Evolutionary conservation across 2,113 vertebrate genomes (phyloP).

Genomic region (Alethe castanea): DNA sequence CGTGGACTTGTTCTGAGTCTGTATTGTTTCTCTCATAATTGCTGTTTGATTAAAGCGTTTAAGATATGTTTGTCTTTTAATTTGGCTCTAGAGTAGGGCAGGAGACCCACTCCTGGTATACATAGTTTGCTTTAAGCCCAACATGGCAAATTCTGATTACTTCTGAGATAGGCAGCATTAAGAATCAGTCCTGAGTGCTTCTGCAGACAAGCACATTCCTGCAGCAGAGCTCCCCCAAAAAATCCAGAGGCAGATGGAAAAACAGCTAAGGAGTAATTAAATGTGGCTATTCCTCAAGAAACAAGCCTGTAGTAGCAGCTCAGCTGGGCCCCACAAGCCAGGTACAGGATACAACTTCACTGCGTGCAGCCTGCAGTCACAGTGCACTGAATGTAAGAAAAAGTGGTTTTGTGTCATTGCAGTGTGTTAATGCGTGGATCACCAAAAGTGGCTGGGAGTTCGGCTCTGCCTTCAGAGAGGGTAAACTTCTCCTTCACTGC

Average conservation of each 20-base stretch:
- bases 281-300: background rate
- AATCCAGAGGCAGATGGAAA: slow-evolving; percentile 35
- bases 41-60: background rate
- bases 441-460: background rate
- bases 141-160: slow-evolving; percentile 1
- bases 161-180: background rate
- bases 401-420: background rate
- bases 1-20: background rate
- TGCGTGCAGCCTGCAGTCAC: background rate
- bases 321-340: background rate
- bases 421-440: background rate
- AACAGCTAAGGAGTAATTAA: slow-evolving; percentile 5
- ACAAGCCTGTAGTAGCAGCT: background rate
- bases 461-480: background rate
- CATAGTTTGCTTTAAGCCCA: background rate
- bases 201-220: slow-evolving; percentile 38
- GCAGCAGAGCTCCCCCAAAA: slow-evolving; percentile 13
- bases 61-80: slow-evolving; percentile 25
- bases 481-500: background rate
- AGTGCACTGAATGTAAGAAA: background rate
- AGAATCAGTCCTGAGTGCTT: slow-evolving; percentile 11
- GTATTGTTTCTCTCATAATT: slow-evolving; percentile 35
- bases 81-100: background rate
- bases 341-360: background rate
- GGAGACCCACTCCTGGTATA: background rate